Conservation (phyloP, 2,888 invertebrate genomes). For the Trimorus sp. region DNA sequence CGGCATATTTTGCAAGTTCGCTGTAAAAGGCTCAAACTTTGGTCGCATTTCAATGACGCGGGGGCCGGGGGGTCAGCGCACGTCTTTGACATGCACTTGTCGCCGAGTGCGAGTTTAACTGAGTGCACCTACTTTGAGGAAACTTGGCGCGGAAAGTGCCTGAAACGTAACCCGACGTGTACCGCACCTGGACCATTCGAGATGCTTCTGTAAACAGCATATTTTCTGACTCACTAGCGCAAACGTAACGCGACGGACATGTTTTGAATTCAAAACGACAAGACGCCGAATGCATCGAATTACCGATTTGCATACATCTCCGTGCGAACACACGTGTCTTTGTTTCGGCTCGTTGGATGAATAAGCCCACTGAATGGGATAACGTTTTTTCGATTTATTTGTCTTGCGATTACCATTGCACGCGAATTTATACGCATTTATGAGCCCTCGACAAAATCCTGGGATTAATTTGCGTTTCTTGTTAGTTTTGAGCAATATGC, state of each 20-base stretch:
- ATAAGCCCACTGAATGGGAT: constrained; percentile 47
- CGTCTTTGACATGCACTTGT: constrained; percentile 61
- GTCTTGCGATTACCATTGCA: constrained; percentile 11
- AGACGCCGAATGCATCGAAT: constrained; percentile 62
- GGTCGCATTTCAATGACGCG: constrained; percentile 51
- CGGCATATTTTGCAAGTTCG: constrained; percentile 29
- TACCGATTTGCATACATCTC: constrained; percentile 63
- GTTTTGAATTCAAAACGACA: constrained; percentile 72
- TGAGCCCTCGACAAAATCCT: neutral
- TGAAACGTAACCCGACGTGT: constrained; percentile 53
- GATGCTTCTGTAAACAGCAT: constrained; percentile 73
- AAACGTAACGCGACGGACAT: constrained; percentile 73
- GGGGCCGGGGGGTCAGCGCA: constrained; percentile 29
- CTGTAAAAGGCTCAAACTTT: constrained; percentile 53
- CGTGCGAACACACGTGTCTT: constrained; percentile 42
- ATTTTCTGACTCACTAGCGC: constrained; percentile 76
- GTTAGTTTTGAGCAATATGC: too few species aligned
- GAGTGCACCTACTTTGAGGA: constrained; percentile 59
- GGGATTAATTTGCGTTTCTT: too few species aligned
- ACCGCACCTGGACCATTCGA: constrained; percentile 57
- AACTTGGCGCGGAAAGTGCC: constrained; percentile 41
- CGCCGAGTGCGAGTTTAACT: constrained; percentile 54
- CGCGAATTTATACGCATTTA: constrained; percentile 24
- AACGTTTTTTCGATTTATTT: constrained; percentile 50
- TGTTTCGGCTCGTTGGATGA: constrained; percentile 39